Conservation (phyloP, 2,888 invertebrate genomes). For the Drosophila lutescens region DNA sequence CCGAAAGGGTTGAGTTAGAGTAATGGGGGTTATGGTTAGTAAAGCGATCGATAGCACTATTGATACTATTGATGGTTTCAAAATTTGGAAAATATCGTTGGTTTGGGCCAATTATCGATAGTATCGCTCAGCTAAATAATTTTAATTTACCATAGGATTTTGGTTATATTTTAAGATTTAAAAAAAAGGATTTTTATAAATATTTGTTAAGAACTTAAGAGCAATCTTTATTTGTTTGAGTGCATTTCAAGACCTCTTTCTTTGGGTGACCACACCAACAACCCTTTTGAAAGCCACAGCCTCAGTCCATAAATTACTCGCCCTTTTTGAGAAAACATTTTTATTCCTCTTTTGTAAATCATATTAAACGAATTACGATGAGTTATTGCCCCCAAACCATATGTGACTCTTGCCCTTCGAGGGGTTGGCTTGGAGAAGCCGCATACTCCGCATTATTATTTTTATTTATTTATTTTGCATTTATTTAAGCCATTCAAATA, state of each 20-base stretch:
- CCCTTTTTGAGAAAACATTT: slow-evolving; percentile 50
- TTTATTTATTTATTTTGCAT: slow-evolving; percentile 76
- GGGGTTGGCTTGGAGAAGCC: slow-evolving; percentile 5
- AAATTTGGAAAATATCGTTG: background rate
- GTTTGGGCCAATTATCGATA: too few species aligned
- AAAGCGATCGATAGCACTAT: too few species aligned
- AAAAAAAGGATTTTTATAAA: background rate
- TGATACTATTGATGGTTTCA: too few species aligned
- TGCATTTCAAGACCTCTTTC: slow-evolving; percentile 40
- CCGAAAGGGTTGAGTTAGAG: slow-evolving; percentile 14
- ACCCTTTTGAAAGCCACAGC: background rate
- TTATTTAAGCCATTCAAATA: slow-evolving; percentile 76
- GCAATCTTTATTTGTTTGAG: slow-evolving; percentile 16
- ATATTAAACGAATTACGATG: slow-evolving; percentile 77
- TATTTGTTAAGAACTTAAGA: background rate
- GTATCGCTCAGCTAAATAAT: background rate
- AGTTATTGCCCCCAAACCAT: slow-evolving; percentile 66
- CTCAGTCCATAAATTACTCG: slow-evolving; percentile 51
- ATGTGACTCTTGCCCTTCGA: slow-evolving; percentile 15
- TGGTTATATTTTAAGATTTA: too few species aligned
- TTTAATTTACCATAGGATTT: too few species aligned
- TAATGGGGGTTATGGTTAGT: background rate
- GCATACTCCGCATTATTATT: slow-evolving; percentile 64
- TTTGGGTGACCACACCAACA: slow-evolving; percentile 56
- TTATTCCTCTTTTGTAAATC: slow-evolving; percentile 53